phyloP scores from a whole-genome alignment of 2,797 vertebrate species.

The Pipistrellus pygmaeus region DNA sequence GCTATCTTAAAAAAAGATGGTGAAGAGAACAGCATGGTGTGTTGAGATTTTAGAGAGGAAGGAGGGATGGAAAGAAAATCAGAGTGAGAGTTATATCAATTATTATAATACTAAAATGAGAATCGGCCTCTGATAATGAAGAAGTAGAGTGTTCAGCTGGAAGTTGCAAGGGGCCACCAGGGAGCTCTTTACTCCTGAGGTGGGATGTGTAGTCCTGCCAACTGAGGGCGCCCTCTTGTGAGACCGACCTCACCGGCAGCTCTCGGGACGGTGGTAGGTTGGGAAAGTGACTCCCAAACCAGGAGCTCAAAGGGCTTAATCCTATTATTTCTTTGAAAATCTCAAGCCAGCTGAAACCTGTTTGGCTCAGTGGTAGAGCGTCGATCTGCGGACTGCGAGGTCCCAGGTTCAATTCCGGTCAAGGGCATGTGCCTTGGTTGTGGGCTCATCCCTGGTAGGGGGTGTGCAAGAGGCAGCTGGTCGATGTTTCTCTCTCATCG shows the following conservation, averaged over 20 bases:
- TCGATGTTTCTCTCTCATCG: too few relatives aligned
- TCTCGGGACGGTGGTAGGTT: not conserved
- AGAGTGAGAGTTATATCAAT: not conserved
- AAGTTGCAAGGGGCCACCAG: not conserved
- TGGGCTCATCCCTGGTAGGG: too few relatives aligned
- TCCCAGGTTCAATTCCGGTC: too few relatives aligned
- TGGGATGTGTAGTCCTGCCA: not conserved
- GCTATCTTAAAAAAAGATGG: not conserved
- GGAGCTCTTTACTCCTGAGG: not conserved
- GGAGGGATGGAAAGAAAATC: not conserved
- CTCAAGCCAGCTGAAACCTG: not conserved
- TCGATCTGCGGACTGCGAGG: too few relatives aligned
- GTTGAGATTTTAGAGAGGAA: not conserved
- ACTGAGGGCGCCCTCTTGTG: not conserved
- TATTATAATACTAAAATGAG: not conserved
- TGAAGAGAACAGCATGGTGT: not conserved
- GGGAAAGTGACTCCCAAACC: not conserved
- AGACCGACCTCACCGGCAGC: not conserved
- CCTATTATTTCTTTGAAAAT: slow-evolving; percentile 14
- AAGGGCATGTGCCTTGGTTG: too few relatives aligned
- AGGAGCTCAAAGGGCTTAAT: not conserved
- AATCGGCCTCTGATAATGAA: not conserved
- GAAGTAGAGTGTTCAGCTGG: not conserved
- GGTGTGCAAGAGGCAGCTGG: too few relatives aligned
- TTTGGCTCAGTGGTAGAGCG: too few relatives aligned